A percentile compares a stretch with the other conserved stretches of the same genome.
Conservation (phyloP, 2,113 vertebrate species). For the Carlito syrichta region DNA sequence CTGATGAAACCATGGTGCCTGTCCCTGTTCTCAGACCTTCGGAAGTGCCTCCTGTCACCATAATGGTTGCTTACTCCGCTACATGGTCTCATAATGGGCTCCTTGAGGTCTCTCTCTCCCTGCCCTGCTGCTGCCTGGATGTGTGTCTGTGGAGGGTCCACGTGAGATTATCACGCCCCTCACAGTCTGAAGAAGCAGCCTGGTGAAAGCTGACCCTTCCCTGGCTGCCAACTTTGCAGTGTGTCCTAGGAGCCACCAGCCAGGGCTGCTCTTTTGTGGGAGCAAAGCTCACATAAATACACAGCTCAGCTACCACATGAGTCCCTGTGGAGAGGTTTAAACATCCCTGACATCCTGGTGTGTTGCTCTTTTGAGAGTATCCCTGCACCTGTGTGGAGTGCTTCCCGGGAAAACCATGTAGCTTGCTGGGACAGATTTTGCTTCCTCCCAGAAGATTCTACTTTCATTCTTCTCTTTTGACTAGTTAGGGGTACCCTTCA, state of each 20-base stretch:
- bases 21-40: accelerated
- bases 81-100: accelerated
- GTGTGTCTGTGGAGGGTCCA: not conserved
- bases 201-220: not conserved
- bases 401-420: not conserved
- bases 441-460: not conserved
- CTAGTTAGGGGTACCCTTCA: not conserved
- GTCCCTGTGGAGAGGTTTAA: not conserved
- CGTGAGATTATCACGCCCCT: not conserved
- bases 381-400: not conserved
- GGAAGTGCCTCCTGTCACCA: accelerated
- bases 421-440: not conserved
- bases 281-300: not conserved
- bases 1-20: not conserved
- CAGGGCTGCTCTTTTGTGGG: not conserved
- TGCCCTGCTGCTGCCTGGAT: not conserved
- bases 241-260: not conserved
- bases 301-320: not conserved
- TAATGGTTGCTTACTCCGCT: accelerated
- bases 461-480: not conserved
- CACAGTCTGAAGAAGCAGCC: not conserved
- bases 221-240: not conserved
- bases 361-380: not conserved
- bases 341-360: not conserved
- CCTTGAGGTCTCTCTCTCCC: not conserved